These are phyloP conservation scores for Pavo muticus DNA, from an alignment of 2,113 vertebrate genomes.

Conservation along the genomic window DNA sequence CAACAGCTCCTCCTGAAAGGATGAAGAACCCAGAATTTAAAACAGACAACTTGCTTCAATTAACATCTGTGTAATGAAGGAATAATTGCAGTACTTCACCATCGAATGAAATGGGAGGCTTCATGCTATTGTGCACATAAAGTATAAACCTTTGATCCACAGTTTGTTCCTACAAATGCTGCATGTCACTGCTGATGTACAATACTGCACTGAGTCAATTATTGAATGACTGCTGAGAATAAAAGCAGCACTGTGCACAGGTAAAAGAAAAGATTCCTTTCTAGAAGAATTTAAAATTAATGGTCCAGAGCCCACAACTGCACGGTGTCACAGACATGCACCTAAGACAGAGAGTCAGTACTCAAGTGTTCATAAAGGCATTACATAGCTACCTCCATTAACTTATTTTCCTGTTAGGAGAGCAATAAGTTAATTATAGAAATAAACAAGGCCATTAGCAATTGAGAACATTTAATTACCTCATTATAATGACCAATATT, in stretches of 20 bases:
- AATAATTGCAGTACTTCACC: not conserved
- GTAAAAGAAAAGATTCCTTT: not conserved
- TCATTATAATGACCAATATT: not conserved
- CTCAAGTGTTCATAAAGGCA: not conserved
- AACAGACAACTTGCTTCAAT: not conserved
- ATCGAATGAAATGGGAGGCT: not conserved
- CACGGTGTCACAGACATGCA: not conserved
- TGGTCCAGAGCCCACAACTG: not conserved
- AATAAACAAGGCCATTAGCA: not conserved
- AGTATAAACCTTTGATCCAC: not conserved
- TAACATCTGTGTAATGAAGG: not conserved
- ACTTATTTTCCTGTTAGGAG: not conserved
- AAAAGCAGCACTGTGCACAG: not conserved
- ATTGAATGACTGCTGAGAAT: not conserved
- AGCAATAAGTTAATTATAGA: constrained; percentile 7
- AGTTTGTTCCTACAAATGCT: not conserved
- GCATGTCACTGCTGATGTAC: not conserved
- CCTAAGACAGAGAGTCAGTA: not conserved
- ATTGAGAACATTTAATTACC: constrained; percentile 8
- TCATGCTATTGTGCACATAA: not conserved
- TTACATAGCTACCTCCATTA: not conserved
- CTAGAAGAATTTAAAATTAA: not conserved
- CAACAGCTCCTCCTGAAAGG: not conserved
- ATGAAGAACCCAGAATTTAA: not conserved
- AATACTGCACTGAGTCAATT: not conserved